phyloP scores from a whole-genome alignment of 2,888 invertebrate species.

The Cistogaster globosa region DNA sequence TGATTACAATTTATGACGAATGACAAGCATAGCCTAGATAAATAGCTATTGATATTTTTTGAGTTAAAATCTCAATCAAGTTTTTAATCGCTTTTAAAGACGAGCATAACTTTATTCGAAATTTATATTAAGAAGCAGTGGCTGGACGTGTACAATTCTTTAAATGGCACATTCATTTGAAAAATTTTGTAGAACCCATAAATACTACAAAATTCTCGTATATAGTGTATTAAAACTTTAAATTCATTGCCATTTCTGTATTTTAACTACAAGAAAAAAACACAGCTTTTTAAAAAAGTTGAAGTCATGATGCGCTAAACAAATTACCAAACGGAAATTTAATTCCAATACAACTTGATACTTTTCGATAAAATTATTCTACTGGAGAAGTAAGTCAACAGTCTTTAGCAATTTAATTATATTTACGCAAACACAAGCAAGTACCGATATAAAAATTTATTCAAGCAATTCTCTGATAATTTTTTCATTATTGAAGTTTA shows the following conservation, averaged over 20 bases:
- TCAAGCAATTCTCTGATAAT: slow-evolving; percentile 16
- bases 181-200: too few species aligned
- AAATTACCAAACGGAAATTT: slow-evolving; percentile 67
- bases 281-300: slow-evolving; percentile 45
- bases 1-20: too few species aligned
- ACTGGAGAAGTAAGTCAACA: slow-evolving; percentile 13
- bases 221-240: neutral
- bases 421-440: slow-evolving; percentile 6
- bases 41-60: too few species aligned
- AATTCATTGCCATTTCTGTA: slow-evolving; percentile 14
- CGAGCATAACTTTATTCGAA: too few species aligned
- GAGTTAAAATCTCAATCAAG: too few species aligned
- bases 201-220: too few species aligned
- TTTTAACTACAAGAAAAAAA: slow-evolving; percentile 23
- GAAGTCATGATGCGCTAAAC: slow-evolving; percentile 62
- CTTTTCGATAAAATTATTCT: slow-evolving; percentile 11
- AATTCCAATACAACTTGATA: slow-evolving; percentile 65
- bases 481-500: slow-evolving; percentile 54
- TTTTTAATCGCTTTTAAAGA: too few species aligned
- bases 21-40: too few species aligned
- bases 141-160: too few species aligned
- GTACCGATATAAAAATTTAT: neutral
- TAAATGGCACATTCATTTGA: too few species aligned
- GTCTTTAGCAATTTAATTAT: slow-evolving; percentile 60
- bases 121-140: too few species aligned